phyloP scores from a whole-genome alignment of 1,140 invertebrate genomes.

The Platyura marginata region DNA sequence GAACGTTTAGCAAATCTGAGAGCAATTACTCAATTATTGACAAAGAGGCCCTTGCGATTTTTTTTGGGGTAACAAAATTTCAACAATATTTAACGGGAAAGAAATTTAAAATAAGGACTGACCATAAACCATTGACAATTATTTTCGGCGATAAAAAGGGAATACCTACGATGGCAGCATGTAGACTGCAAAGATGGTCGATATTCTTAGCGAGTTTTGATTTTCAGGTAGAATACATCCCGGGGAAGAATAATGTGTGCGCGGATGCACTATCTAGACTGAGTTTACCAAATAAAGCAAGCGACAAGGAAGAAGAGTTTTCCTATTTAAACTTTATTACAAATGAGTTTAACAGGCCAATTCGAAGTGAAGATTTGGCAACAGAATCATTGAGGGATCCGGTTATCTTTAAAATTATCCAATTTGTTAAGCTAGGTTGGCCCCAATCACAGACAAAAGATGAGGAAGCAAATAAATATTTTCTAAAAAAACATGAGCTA shows the following conservation, averaged over 20 bases:
- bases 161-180: constrained; percentile 15
- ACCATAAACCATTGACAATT: constrained; percentile 28
- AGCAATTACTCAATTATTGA: constrained; percentile 30
- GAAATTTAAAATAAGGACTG: constrained; percentile 27
- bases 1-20: constrained; percentile 23
- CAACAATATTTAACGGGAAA: constrained; percentile 30
- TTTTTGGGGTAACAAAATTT: constrained; percentile 32
- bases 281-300: not conserved
- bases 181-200: constrained; percentile 18
- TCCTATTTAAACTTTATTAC: constrained; percentile 3
- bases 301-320: not conserved
- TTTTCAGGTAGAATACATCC: constrained; percentile 18
- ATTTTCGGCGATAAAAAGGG: constrained; percentile 22
- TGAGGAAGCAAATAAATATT: constrained; percentile 5
- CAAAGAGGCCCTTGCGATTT: constrained; percentile 30
- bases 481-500: constrained; percentile 8
- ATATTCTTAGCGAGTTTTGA: constrained; percentile 17
- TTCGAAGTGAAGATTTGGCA: constrained; percentile 2
- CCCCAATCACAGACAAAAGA: not conserved
- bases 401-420: constrained; percentile 5
- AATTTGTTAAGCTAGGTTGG: constrained; percentile 4
- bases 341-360: constrained; percentile 1
- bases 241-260: constrained; percentile 4
- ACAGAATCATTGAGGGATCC: constrained; percentile 5
- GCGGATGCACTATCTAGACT: constrained; percentile 6